These are phyloP conservation scores for Corythaixoides concolor DNA, from an alignment of 2,113 vertebrate genomes.

Conservation along the genomic window DNA sequence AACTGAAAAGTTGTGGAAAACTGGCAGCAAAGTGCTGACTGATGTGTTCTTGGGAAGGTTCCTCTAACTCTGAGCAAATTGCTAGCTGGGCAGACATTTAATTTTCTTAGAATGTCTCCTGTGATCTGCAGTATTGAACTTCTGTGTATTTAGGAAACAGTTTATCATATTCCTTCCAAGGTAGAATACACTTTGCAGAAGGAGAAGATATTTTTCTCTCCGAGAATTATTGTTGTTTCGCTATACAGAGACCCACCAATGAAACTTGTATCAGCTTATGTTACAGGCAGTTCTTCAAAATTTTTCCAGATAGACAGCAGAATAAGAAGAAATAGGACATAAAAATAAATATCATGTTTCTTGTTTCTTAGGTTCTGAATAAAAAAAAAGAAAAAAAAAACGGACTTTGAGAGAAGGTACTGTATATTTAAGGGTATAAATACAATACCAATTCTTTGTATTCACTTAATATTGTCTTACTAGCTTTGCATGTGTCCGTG, in stretches of 20 bases:
- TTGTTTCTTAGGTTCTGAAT: not conserved
- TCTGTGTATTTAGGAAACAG: not conserved
- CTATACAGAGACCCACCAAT: not conserved
- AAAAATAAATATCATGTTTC: not conserved
- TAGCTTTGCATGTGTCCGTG: not conserved
- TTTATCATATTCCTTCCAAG: not conserved
- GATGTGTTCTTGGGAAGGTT: constrained; percentile 1
- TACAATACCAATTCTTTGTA: not conserved
- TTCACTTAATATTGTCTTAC: not conserved
- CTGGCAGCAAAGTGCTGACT: constrained; percentile 1
- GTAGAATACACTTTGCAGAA: not conserved
- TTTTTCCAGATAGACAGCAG: not conserved
- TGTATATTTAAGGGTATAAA: not conserved
- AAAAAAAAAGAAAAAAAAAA: not conserved
- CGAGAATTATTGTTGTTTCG: not conserved
- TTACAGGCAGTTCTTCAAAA: not conserved
- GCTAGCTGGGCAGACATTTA: constrained; percentile 35
- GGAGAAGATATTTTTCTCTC: not conserved
- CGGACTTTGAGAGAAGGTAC: not conserved
- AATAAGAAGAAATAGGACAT: not conserved
- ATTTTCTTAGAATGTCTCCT: constrained; percentile 42
- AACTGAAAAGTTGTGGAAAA: not conserved
- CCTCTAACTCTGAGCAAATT: constrained; percentile 40
- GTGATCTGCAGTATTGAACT: constrained; percentile 40
- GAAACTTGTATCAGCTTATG: not conserved